Conservation (phyloP, 2,113 vertebrate species). For the Gymnarchus niloticus region DNA sequence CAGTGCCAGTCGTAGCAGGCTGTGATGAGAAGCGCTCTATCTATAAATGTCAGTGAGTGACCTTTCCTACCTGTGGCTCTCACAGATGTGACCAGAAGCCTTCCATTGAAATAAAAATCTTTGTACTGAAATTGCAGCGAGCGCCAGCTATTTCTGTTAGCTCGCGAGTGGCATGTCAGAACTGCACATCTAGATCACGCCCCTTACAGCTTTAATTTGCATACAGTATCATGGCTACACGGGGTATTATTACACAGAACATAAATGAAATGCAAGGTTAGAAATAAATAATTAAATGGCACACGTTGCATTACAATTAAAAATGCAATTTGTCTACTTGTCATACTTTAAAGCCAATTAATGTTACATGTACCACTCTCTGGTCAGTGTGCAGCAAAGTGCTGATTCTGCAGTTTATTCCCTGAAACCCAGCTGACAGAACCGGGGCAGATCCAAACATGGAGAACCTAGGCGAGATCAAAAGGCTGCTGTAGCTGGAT, state of each 20-base stretch:
- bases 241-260: not conserved
- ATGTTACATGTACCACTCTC: not conserved
- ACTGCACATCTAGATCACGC: not conserved
- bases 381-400: not conserved
- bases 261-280: not conserved
- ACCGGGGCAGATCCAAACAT: not conserved
- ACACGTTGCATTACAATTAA: not conserved
- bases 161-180: not conserved
- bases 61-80: slow-evolving; percentile 11
- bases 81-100: slow-evolving; percentile 12
- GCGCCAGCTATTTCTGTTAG: not conserved
- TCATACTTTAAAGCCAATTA: not conserved
- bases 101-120: not conserved
- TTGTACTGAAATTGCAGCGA: not conserved
- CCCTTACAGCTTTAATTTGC: not conserved
- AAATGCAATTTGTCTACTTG: not conserved
- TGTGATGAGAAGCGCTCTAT: slow-evolving; percentile 11
- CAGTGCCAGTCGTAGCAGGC: not conserved
- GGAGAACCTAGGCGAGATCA: not conserved
- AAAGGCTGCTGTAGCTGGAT: not conserved
- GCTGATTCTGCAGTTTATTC: not conserved
- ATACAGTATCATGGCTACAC: not conserved
- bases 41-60: slow-evolving; percentile 19
- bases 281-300: slow-evolving; percentile 1
- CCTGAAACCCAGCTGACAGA: not conserved